Base-by-base conservation (phyloP, 2,797 vertebrate species). In the Ctenosaura bakeri region DNA sequence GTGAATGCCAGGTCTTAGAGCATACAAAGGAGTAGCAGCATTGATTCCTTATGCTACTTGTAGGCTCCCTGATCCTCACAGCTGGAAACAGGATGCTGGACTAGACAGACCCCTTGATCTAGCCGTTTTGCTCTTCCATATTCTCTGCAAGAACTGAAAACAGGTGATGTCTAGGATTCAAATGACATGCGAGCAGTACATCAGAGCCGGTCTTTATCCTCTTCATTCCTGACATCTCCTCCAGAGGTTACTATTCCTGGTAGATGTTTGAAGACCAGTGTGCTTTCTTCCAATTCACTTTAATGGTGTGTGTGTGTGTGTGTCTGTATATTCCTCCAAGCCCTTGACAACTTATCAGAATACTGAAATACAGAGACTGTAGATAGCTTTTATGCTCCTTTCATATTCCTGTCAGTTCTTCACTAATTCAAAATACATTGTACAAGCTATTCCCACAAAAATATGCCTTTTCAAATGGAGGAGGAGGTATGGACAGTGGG, bases 161-260 rank as follows among this genome's bases (percentile, higher is more conserved):
- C 54, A 26, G 12, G 59, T 0, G 0, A 81, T 32, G 14, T 24
- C 78, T 54, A 26, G 78, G 16, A 46, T n/a, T 29, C 2, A 3
- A 56, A 81, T 18, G 22, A 54, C n/a, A 59, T 82, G n/a, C 22
- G n/a, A 32, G 12, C 32, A 80, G 5, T 56, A 80, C 6, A 18
- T n/a, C 18, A 46, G 22, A 6, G 26, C 46, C 46, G 29, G 46
- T 12, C 24, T 50, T 79, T 52, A 79, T 79, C 46, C 13, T 52
- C 46, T 50, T 20, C 38, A 16, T 77, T 77, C 18, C 66, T 12
- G 32, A 26, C 66, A 69, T 69, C 46, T 29, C 26, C 50, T 50
- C 78, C 4, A 14, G 29, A 50, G 46, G 29, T 32, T n/a, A n/a
- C 50, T 32, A 50, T 54, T 54, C 52, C 42, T 29, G n/a, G 26